A percentile compares a stretch with the other conserved stretches of the same genome.
Evolutionary conservation across 2,888 invertebrate genomes (phyloP).

Genomic region (Euplexia lucipara): DNA sequence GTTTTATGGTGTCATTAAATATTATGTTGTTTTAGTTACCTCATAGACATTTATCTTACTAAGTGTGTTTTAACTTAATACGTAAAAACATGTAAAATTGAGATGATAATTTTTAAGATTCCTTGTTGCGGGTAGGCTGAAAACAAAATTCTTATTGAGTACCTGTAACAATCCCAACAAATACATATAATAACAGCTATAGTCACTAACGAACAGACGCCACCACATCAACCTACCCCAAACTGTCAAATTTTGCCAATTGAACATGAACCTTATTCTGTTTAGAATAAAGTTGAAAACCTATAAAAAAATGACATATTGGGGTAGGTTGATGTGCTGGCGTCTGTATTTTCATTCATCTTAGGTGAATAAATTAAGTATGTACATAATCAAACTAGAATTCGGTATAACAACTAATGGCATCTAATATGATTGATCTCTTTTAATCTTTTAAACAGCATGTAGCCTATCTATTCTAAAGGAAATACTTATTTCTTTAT

Average conservation of each 20-base stretch:
- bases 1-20: background rate
- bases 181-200: background rate
- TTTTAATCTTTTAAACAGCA: background rate
- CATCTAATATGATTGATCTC: background rate
- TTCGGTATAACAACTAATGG: background rate
- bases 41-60: background rate
- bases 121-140: constrained; percentile 48
- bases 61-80: background rate
- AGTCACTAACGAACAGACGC: no score
- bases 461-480: no score
- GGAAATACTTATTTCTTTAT: constrained; percentile 13
- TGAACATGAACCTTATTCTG: no score
- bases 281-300: no score
- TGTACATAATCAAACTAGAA: background rate
- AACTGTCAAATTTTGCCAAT: no score
- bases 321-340: no score
- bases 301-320: no score
- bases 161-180: background rate
- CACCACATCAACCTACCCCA: no score
- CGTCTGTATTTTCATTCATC: no score
- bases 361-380: no score
- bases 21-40: background rate
- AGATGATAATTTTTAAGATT: background rate
- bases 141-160: constrained; percentile 3
- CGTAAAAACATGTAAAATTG: background rate